phyloP scores from a whole-genome alignment of 1,140 invertebrate species.

The Aplysia californica region DNA sequence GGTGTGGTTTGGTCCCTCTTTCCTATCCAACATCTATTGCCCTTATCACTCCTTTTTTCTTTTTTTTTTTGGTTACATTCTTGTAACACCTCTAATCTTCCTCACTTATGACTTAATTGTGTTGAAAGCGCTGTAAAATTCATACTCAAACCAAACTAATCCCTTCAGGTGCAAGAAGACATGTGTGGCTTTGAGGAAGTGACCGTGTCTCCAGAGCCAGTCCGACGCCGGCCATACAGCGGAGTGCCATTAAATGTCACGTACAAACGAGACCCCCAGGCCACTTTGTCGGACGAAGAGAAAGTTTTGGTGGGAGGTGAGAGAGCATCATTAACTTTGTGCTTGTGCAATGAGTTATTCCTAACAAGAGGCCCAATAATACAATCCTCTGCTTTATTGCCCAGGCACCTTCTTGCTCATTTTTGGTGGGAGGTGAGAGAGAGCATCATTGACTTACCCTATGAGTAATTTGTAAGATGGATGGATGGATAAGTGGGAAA shows the following conservation, averaged over 20 bases:
- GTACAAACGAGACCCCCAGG: slow-evolving; percentile 36
- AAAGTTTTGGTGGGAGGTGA: slow-evolving; percentile 37
- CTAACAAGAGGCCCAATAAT: not conserved
- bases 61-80: no score
- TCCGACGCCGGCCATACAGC: slow-evolving; percentile 52
- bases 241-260: slow-evolving; percentile 54
- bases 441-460: no score
- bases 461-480: no score
- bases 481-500: no score
- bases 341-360: not conserved
- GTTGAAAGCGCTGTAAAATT: not conserved
- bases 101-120: not conserved
- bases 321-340: no score
- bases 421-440: not conserved
- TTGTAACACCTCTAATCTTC: no score
- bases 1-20: no score
- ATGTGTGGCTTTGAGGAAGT: slow-evolving; percentile 67
- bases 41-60: no score
- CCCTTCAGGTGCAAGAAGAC: slow-evolving; percentile 50
- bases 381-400: not conserved
- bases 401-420: not conserved
- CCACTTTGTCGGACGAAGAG: slow-evolving; percentile 35
- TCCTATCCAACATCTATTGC: no score
- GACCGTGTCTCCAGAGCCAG: slow-evolving; percentile 56
- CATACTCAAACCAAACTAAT: not conserved